These are phyloP conservation scores for Cnemophilus loriae DNA, from an alignment of 2,113 vertebrate genomes.

Conservation along the genomic window DNA sequence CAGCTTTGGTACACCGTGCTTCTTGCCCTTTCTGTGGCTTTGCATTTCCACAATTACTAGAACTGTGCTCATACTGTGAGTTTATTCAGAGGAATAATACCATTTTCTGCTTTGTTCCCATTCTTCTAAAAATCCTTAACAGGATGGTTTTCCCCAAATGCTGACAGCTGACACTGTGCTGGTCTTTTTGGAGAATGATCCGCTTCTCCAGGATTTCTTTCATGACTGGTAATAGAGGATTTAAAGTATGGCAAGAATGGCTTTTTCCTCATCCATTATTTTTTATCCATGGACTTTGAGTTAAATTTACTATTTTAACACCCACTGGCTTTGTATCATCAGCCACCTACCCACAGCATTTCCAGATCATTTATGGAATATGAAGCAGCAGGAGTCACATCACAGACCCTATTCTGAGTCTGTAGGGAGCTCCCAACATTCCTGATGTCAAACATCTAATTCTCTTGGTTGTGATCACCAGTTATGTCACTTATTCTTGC, in stretches of 20 bases:
- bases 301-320: background rate
- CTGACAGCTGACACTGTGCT: background rate
- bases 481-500: background rate
- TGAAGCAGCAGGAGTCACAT: background rate
- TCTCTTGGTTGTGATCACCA: background rate
- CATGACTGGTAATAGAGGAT: background rate
- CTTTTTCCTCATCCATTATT: background rate
- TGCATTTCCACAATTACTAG: background rate
- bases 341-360: background rate
- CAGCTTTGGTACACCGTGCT: accelerated
- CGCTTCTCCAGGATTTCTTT: background rate
- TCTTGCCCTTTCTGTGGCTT: background rate
- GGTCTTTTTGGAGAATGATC: background rate
- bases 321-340: background rate
- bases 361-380: background rate
- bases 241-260: background rate
- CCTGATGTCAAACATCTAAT: background rate
- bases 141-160: background rate
- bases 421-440: background rate
- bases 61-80: background rate
- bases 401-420: background rate
- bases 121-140: background rate
- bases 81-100: background rate
- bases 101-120: background rate
- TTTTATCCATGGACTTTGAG: background rate